Conservation (phyloP, 2,797 vertebrate species). For the Tenualosa ilisha region DNA sequence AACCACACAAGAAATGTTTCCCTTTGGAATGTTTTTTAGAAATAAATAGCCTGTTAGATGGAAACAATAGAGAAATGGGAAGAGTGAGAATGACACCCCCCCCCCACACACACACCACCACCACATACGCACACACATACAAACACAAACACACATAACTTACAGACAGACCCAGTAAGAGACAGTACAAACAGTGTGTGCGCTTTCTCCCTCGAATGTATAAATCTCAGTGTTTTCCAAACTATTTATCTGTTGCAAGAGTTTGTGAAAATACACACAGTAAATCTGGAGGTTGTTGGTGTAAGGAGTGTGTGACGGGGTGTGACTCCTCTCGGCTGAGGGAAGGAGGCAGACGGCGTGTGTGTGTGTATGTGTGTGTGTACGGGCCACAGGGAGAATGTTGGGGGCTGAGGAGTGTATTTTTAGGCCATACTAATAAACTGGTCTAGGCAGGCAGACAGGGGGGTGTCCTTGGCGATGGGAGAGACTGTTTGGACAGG, state of each 20-base stretch:
- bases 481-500: slow-evolving; percentile 67
- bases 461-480: slow-evolving; percentile 59
- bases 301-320: background rate
- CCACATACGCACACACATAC: background rate
- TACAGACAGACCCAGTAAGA: background rate
- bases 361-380: slow-evolving; percentile 1
- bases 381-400: slow-evolving; percentile 42
- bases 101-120: background rate
- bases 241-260: slow-evolving; percentile 3
- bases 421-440: slow-evolving; percentile 76
- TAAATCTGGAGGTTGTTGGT: slow-evolving; percentile 1
- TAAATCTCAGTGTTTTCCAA: slow-evolving; percentile 14
- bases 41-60: slow-evolving; percentile 29
- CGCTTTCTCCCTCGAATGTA: background rate
- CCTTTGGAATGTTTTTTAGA: slow-evolving; percentile 19
- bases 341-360: background rate
- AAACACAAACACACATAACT: background rate
- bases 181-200: background rate
- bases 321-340: background rate
- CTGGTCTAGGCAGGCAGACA: slow-evolving; percentile 68
- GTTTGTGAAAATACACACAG: slow-evolving; percentile 8
- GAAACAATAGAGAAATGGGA: slow-evolving; percentile 30
- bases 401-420: slow-evolving; percentile 47
- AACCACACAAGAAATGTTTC: slow-evolving; percentile 34
- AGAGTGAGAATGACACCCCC: background rate